Conservation (phyloP, 2,797 vertebrate species). For the Loriculus beryllinus region DNA sequence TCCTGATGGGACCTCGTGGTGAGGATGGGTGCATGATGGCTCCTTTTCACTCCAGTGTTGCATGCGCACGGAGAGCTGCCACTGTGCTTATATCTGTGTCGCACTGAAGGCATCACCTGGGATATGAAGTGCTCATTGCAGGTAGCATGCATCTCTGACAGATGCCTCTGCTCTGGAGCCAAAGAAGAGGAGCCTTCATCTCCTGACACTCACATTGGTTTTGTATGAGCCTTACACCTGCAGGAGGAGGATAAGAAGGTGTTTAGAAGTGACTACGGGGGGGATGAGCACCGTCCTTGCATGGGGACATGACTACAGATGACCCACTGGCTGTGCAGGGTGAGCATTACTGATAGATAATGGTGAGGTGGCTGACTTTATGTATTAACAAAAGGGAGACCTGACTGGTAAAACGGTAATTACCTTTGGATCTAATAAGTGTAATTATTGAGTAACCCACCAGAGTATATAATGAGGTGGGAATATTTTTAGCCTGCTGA, state of each 20-base stretch:
- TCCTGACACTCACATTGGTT: background rate
- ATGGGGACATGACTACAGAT: background rate
- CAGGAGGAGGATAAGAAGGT: background rate
- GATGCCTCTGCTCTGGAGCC: background rate
- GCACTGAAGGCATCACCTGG: accelerated
- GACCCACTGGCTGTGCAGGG: background rate
- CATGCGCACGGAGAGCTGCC: background rate
- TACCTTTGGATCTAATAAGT: background rate
- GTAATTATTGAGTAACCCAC: conserved; percentile 38
- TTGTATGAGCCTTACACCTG: background rate
- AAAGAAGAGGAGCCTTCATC: background rate
- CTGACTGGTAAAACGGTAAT: conserved; percentile 13
- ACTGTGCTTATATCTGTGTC: background rate
- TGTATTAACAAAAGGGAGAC: background rate
- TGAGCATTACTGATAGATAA: background rate
- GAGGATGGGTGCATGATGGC: background rate
- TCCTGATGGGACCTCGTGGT: background rate
- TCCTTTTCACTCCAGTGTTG: background rate
- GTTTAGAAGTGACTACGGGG: background rate
- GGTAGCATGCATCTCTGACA: background rate
- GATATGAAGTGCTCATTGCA: background rate
- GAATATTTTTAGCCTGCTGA: background rate
- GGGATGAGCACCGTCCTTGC: background rate
- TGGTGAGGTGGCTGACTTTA: background rate
- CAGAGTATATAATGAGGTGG: conserved; percentile 11